phyloP scores from a whole-genome alignment of 2,888 invertebrate genomes.

The Spicauda simplicius region DNA sequence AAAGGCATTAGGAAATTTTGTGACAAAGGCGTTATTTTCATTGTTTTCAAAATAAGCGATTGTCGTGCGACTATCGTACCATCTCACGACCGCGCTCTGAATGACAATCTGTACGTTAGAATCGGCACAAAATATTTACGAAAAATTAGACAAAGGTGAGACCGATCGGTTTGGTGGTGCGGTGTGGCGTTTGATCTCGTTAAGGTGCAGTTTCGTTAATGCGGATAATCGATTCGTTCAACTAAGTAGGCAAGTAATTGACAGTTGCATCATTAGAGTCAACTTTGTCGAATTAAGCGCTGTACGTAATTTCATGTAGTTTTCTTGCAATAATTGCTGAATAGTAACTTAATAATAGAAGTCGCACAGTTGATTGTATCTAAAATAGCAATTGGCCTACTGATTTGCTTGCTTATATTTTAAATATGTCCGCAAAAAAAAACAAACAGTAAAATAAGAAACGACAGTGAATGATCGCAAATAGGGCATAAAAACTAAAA shows the following conservation, averaged over 20 bases:
- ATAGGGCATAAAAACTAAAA: too few species aligned
- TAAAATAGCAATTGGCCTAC: too few species aligned
- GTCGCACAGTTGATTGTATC: too few species aligned
- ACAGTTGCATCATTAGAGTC: neutral
- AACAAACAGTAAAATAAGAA: too few species aligned
- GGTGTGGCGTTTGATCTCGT: constrained; percentile 63
- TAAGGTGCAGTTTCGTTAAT: constrained; percentile 52
- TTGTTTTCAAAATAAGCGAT: constrained; percentile 64
- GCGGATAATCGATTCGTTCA: constrained; percentile 33
- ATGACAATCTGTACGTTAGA: constrained; percentile 49
- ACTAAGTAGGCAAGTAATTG: neutral
- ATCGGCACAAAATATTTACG: constrained; percentile 77
- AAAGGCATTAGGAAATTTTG: constrained; percentile 36
- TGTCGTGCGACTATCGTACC: constrained; percentile 60
- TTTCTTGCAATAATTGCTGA: too few species aligned
- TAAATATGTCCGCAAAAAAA: too few species aligned
- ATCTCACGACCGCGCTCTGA: constrained; percentile 58
- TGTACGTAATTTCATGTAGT: neutral
- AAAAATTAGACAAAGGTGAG: constrained; percentile 59
- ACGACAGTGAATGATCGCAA: too few species aligned
- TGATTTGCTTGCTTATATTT: too few species aligned
- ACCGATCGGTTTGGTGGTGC: constrained; percentile 52
- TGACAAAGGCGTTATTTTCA: constrained; percentile 42
- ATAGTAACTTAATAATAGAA: too few species aligned
- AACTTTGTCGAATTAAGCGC: neutral